Conservation (phyloP, 2,113 vertebrate genomes). For the Tetrax tetrax region DNA sequence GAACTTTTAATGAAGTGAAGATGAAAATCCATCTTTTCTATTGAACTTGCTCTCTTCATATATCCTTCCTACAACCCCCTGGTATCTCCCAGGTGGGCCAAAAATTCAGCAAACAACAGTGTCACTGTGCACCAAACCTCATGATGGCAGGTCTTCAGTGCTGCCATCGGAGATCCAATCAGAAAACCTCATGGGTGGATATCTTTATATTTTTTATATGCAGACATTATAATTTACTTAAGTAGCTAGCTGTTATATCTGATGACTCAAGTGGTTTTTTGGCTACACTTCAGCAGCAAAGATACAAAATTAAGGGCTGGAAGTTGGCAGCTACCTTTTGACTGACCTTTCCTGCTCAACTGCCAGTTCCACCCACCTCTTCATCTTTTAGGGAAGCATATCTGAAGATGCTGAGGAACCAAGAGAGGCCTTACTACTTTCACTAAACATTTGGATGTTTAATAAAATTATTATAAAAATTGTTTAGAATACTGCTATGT, state of each 20-base stretch:
- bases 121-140: background rate
- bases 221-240: conserved; percentile 17
- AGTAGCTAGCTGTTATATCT: conserved; percentile 24
- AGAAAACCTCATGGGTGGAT: conserved; percentile 21
- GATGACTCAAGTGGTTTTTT: conserved; percentile 45
- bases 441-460: background rate
- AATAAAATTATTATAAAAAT: background rate
- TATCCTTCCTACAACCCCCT: background rate
- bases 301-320: conserved; percentile 13
- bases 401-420: background rate
- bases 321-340: conserved; percentile 45
- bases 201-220: background rate
- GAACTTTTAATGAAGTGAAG: background rate
- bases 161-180: background rate
- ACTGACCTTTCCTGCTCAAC: conserved; percentile 20
- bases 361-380: conserved; percentile 4
- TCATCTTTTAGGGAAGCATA: conserved; percentile 10
- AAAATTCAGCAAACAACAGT: background rate
- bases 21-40: background rate
- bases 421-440: conserved; percentile 11
- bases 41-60: background rate
- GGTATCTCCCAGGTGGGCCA: background rate
- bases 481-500: background rate
- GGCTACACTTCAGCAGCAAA: conserved; percentile 15
- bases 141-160: background rate